Base-by-base conservation (phyloP, 2,113 vertebrate genomes). In the Sminthopsis crassicaudata region DNA sequence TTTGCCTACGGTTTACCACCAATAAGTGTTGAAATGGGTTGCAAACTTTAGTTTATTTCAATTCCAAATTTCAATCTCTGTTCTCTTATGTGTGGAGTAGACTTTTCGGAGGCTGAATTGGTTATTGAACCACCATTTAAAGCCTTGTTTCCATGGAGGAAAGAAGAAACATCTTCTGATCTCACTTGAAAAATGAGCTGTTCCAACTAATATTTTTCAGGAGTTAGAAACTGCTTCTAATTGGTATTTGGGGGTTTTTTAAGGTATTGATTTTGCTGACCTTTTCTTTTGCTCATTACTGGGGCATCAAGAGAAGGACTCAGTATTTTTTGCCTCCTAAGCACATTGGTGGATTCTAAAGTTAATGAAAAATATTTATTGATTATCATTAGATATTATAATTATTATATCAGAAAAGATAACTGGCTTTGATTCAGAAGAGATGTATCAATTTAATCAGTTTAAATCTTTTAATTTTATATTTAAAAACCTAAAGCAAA, bases 311-410 rank as follows among this genome's bases (percentile, higher is more conserved):
- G 23, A 91, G 92, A 92, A 5, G 30, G 92, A 26, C 3, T 91
- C 11, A n/a, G 36, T 76, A 25, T 50, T 23, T 48, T 90, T 14
- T 53, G 2, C 30, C 42, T 92, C 48, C 2, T 67, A 76, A 48
- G n/a, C 92, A 42, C 11, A 46, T 46, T 55, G 50, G 5, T 46
- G 0, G 36, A 92, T 55, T 89, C 36, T 90, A 67, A 8, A 30
- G 22, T 95, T 54, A 84, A 52, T 60, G 51, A 91, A 30, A 46
- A 50, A 16, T 76, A 16, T 91, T 96, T 89, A 48, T n/a, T 89
- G 36, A 48, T 92, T 89, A 76, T 26, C 51, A 16, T 51, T 48
- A 55, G 22, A 57, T 1, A 67, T 46, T 30, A 36, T 76, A 76
- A 67, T 30, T 42, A 76, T 30, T 27, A 90, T 51, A 11, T 60